phyloP scores from a whole-genome alignment of 2,113 vertebrate species.

The Ailuropoda melanoleuca region DNA sequence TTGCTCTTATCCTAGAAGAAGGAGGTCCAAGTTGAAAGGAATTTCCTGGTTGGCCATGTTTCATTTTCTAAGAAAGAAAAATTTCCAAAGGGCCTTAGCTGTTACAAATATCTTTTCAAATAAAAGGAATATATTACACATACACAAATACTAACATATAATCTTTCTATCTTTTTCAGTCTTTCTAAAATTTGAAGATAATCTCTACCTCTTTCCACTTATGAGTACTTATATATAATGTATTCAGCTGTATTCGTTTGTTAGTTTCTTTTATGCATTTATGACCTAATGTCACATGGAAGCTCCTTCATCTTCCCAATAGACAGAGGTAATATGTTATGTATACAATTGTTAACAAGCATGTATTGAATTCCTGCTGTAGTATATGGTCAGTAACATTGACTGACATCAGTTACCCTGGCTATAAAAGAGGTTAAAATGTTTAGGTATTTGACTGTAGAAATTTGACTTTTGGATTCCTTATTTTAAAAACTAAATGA shows the following conservation, averaged over 20 bases:
- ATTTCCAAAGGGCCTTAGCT: not conserved
- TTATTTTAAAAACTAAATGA: not conserved
- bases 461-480: not conserved
- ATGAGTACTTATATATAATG: not conserved
- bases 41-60: not conserved
- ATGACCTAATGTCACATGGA: not conserved
- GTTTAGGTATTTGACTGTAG: not conserved
- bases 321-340: not conserved
- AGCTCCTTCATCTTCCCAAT: not conserved
- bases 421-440: not conserved
- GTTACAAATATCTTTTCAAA: not conserved
- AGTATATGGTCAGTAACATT: not conserved
- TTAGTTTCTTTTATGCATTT: conserved; percentile 5
- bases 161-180: not conserved
- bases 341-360: not conserved
- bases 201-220: not conserved
- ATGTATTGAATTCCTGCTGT: not conserved
- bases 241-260: not conserved
- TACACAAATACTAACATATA: not conserved
- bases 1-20: not conserved
- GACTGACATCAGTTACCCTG: not conserved
- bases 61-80: not conserved
- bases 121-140: not conserved
- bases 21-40: not conserved
- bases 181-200: not conserved